Conservation (phyloP, 2,888 invertebrate genomes). For the Pristionchus arcanus region DNA sequence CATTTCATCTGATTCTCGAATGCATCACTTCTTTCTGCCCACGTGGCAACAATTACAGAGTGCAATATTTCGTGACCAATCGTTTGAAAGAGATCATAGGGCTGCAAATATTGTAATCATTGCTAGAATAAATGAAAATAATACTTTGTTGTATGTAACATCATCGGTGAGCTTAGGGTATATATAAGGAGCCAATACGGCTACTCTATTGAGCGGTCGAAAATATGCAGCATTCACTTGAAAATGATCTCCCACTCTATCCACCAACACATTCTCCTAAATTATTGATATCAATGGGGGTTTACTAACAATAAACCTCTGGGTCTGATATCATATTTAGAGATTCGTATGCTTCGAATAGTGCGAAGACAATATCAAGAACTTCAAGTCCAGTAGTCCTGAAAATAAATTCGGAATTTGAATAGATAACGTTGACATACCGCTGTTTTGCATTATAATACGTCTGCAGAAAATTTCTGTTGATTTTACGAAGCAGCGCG, state of each 20-base stretch:
- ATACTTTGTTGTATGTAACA: background rate
- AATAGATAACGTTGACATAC: background rate
- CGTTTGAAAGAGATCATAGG: background rate
- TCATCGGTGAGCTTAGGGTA: background rate
- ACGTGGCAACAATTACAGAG: background rate
- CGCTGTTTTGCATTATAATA: background rate
- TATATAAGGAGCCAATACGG: background rate
- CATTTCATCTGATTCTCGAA: background rate
- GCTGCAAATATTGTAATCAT: background rate
- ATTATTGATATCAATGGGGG: background rate
- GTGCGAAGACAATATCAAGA: background rate
- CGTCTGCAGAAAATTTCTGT: background rate
- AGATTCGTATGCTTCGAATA: background rate
- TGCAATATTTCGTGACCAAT: background rate
- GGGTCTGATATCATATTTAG: background rate
- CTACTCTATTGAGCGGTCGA: background rate
- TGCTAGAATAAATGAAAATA: background rate
- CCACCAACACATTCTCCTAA: background rate
- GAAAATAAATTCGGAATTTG: background rate
- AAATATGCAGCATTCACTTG: background rate
- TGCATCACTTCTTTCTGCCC: background rate
- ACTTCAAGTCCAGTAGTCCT: background rate
- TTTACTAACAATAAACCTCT: background rate
- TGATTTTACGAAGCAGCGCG: background rate
- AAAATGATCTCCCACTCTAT: background rate